Percentiles rank a stretch among this genome's conserved stretches.
These are phyloP conservation scores for Porites australiensis DNA, from an alignment of 64 coral and sea anemone genomes.

Conservation along the genomic window DNA sequence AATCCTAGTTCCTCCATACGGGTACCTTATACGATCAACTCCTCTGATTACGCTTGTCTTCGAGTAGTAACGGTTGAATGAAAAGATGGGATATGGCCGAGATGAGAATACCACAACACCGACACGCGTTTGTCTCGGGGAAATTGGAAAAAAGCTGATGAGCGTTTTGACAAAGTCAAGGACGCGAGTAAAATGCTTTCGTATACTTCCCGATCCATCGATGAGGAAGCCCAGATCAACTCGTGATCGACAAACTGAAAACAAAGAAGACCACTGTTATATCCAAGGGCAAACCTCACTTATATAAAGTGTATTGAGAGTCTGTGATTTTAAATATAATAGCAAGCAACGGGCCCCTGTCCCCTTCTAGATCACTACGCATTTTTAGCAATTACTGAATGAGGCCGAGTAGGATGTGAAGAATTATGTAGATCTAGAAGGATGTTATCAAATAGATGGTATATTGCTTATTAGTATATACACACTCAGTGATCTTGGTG, in stretches of 20 bases:
- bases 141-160: slow-evolving; percentile 34
- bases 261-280: not conserved
- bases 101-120: slow-evolving; percentile 45
- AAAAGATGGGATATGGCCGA: not conserved
- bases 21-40: slow-evolving; percentile 13
- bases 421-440: too few species aligned
- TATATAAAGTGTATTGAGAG: too few species aligned
- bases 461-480: too few species aligned
- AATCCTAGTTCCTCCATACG: slow-evolving; percentile 15
- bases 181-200: not conserved
- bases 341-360: not conserved
- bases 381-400: not conserved
- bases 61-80: slow-evolving; percentile 11
- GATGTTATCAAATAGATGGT: too few species aligned
- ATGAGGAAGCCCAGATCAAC: slow-evolving; percentile 60
- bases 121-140: slow-evolving; percentile 29
- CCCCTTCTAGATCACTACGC: too few species aligned
- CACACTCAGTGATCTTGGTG: too few species aligned
- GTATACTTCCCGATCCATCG: slow-evolving; percentile 41
- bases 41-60: not conserved
- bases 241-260: slow-evolving; percentile 29
- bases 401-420: too few species aligned
- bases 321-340: too few species aligned
- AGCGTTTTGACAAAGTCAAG: slow-evolving; percentile 48
- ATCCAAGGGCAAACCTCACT: not conserved